Conservation (phyloP, 2,113 vertebrate species). For the Alectura lathami region DNA sequence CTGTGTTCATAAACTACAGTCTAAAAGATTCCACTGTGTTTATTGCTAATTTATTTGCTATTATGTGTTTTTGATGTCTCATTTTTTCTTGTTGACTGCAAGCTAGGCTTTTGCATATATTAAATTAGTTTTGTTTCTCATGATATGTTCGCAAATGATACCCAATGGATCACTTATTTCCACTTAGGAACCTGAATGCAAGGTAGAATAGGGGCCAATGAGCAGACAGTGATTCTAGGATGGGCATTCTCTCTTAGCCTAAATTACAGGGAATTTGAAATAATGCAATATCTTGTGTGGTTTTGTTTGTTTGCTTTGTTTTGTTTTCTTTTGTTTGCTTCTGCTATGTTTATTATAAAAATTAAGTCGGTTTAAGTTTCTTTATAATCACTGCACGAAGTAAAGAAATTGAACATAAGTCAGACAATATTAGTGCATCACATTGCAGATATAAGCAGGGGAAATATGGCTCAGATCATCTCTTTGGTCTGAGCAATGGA, state of each 20-base stretch:
- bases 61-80: not conserved
- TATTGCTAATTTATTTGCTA: fast-evolving
- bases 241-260: not conserved
- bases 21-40: not conserved
- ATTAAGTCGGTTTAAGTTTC: not conserved
- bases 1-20: not conserved
- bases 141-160: not conserved
- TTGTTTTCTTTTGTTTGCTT: not conserved
- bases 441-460: not conserved
- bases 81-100: not conserved
- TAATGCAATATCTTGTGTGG: not conserved
- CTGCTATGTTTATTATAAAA: not conserved
- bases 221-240: not conserved
- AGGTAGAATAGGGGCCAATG: not conserved
- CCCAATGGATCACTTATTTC: not conserved
- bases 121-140: not conserved
- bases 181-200: not conserved
- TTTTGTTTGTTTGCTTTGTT: not conserved
- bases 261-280: not conserved
- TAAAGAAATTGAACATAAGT: not conserved
- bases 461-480: not conserved
- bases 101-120: not conserved
- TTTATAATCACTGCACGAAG: not conserved
- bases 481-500: not conserved
- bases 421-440: not conserved